These are phyloP conservation scores for Drepanosiphum platanoidis DNA, from an alignment of 2,888 invertebrate species.

Conservation along the genomic window DNA sequence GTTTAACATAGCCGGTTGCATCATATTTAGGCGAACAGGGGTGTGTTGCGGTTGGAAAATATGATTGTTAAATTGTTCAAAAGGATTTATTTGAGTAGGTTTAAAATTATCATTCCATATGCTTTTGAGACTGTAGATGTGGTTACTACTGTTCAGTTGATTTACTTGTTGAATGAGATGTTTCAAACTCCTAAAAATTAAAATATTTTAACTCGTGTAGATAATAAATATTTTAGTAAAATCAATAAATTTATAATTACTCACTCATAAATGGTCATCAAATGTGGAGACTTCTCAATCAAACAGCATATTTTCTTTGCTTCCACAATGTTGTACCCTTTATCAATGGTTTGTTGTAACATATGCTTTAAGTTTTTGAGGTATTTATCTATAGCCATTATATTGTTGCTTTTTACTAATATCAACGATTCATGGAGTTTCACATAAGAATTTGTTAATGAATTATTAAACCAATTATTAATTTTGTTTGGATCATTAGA, in stretches of 20 bases:
- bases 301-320: conserved; percentile 30
- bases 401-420: conserved; percentile 28
- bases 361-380: not conserved
- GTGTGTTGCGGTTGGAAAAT: not conserved
- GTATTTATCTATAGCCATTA: conserved; percentile 23
- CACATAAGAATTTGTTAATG: not conserved
- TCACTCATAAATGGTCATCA: conserved; percentile 25
- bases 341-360: conserved; percentile 18
- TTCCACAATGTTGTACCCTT: not conserved
- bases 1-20: not conserved
- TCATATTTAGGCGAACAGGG: not conserved
- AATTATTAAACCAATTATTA: not conserved
- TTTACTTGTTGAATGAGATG: conserved; percentile 14
- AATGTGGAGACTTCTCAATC: conserved; percentile 18
- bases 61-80: not conserved
- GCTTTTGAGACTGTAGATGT: not conserved
- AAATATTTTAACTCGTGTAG: too few relatives aligned
- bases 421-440: conserved; percentile 44
- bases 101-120: not conserved
- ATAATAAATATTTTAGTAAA: not conserved
- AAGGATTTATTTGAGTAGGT: not conserved
- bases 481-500: conserved; percentile 38
- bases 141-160: not conserved
- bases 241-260: too few relatives aligned
- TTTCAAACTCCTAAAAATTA: conserved; percentile 27